Base-by-base conservation (phyloP, 1,140 invertebrate genomes). In the Mactra quadrangularis region DNA sequence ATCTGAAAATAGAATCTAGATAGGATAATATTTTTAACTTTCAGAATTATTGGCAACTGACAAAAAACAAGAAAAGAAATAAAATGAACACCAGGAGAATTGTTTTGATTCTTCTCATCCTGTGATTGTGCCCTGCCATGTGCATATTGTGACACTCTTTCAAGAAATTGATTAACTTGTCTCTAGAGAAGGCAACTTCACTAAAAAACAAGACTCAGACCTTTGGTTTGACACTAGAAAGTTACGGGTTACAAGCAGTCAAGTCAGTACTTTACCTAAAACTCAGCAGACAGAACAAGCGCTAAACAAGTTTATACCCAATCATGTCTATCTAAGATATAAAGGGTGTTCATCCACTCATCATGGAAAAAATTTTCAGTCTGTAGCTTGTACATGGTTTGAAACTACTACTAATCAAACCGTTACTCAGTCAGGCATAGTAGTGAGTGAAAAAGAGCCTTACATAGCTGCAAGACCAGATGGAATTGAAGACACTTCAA, bases 91-190 rank as follows among this genome's bases (percentile, higher is more conserved):
- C 55, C 55, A 57, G 55, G 55, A 57, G 7, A 7, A 57, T 57
- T 57, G 55, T 57, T 7, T 57, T 22, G 55, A 57, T 57, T 57
- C 55, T 27, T 22, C 17, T 25, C 7, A 57, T 25, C 55, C 55
- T 22, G 55, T 57, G 19, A 57, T 7, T 57, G 55, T 57, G 55
- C 55, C 55, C 55, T 57, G 19, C 22, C 55, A 57, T 57, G 55
- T 57, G 17, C 11, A 25, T 11, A 57, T 11, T 57, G 55, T 57
- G 55, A 57, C 7, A 57, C 55, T 57, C 22, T 57, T 57, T 57
- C 17, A 22, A 27, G 55, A 11, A 57, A 57, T 57, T 22, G 6
- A 27, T 57, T 19, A n/a, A 57, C 25, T 19, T 57, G 55, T 19
- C 17, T 22, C 25, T n/a, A 57, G 55, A 57, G 55, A 57, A 57